These are phyloP conservation scores for Geophilus truncorum DNA, from an alignment of 2,888 invertebrate species.

Conservation along the genomic window DNA sequence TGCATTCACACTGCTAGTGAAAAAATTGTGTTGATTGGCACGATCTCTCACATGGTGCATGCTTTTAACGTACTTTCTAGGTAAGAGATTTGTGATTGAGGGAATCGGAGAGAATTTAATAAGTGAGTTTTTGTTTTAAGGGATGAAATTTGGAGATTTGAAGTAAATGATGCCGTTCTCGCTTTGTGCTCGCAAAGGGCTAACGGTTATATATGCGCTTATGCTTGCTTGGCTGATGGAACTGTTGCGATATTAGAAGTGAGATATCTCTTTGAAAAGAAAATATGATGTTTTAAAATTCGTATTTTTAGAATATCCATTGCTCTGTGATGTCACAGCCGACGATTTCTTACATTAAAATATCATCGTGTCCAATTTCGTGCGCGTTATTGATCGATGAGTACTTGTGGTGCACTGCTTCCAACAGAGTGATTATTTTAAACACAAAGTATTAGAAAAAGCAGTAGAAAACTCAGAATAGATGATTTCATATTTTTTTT, in stretches of 20 bases:
- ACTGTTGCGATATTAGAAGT: slow-evolving; percentile 54
- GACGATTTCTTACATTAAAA: slow-evolving; percentile 49
- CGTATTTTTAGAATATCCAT: background rate
- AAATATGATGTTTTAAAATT: background rate
- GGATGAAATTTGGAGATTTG: slow-evolving; percentile 49
- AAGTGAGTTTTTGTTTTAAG: slow-evolving; percentile 41
- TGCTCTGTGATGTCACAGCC: background rate
- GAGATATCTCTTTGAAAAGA: background rate
- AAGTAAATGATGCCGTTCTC: slow-evolving; percentile 51
- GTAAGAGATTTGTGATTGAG: slow-evolving; percentile 40
- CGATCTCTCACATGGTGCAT: slow-evolving; percentile 50
- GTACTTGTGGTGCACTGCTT: slow-evolving; percentile 52
- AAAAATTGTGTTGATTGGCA: slow-evolving; percentile 49
- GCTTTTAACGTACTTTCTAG: slow-evolving; percentile 46
- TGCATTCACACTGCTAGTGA: slow-evolving; percentile 47
- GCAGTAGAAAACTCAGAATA: no score
- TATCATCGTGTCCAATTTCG: slow-evolving; percentile 52
- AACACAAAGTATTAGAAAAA: slow-evolving; percentile 52
- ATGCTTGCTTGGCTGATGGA: slow-evolving; percentile 53
- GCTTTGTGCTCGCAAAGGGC: slow-evolving; percentile 47
- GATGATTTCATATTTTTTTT: no score
- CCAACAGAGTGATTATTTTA: slow-evolving; percentile 51
- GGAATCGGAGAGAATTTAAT: no score
- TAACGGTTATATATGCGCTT: slow-evolving; percentile 46
- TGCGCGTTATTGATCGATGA: slow-evolving; percentile 47